phyloP scores from a whole-genome alignment of 2,888 invertebrate species.

The Deilephila elpenor region DNA sequence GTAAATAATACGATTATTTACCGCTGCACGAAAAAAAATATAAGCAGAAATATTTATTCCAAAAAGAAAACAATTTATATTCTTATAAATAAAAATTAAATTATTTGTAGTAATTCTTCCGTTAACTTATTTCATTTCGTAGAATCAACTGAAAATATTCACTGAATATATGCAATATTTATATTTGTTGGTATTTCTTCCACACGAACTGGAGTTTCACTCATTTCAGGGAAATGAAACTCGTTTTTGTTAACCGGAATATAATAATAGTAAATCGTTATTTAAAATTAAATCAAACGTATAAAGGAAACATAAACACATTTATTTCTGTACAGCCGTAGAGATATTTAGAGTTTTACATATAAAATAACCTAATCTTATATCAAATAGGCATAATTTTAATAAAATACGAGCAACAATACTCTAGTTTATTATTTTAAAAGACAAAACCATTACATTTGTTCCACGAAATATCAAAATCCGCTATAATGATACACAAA shows the following conservation, averaged over 20 bases:
- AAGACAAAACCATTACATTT: constrained; percentile 1
- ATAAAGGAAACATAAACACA: constrained; percentile 22
- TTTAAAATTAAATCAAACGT: constrained; percentile 23
- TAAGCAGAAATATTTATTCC: no score
- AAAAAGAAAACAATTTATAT: no score
- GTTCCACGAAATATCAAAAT: constrained; percentile 2
- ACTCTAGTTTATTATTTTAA: constrained; percentile 15
- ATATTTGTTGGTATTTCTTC: not conserved
- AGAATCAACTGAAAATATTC: not conserved
- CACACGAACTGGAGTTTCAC: no score
- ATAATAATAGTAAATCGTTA: constrained; percentile 25
- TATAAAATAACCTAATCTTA: constrained; percentile 4
- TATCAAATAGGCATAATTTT: constrained; percentile 10
- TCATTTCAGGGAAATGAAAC: not conserved
- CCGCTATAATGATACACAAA: constrained; percentile 32
- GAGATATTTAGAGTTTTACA: constrained; percentile 6
- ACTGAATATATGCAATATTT: not conserved
- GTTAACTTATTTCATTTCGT: not conserved
- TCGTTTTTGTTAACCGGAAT: constrained; percentile 19
- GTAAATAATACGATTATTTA: no score
- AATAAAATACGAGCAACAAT: constrained; percentile 10
- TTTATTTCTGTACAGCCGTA: not conserved
- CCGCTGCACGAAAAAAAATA: no score
- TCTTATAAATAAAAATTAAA: no score
- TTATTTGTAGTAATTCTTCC: not conserved